These are phyloP conservation scores for Triplophysa bombifrons DNA, from an alignment of 2,797 vertebrate species.

Conservation along the genomic window DNA sequence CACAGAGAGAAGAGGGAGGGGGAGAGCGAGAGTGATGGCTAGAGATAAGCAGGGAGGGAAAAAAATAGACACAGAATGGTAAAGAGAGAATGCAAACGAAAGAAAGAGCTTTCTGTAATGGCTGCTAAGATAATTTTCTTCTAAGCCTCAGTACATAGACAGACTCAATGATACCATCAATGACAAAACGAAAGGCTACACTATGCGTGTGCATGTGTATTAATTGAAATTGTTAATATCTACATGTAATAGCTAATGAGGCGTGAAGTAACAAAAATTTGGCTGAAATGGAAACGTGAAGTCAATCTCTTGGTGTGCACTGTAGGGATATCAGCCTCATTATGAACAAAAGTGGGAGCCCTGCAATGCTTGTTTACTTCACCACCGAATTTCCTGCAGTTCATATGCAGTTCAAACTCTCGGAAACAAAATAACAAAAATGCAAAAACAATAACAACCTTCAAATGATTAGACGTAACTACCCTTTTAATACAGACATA, in stretches of 20 bases:
- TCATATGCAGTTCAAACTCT: not conserved
- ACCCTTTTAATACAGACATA: not conserved
- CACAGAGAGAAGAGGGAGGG: conserved; percentile 1
- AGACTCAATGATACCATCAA: too few species aligned
- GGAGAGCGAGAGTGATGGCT: not conserved
- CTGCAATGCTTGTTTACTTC: conserved; percentile 36
- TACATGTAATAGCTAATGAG: conserved; percentile 10
- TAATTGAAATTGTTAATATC: not conserved
- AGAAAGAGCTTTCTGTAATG: not conserved
- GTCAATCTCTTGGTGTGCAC: not conserved
- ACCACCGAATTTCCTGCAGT: conserved; percentile 6
- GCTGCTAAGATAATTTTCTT: conserved; percentile 30
- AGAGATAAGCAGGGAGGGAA: not conserved
- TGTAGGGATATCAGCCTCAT: conserved; percentile 17
- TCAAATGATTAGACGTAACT: not conserved
- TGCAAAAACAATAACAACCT: not conserved
- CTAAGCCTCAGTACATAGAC: not conserved
- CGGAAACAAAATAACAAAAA: conserved; percentile 7
- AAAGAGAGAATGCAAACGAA: not conserved
- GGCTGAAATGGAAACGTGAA: not conserved
- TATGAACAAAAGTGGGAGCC: conserved; percentile 26
- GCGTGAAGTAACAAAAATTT: not conserved
- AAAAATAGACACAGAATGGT: conserved; percentile 16
- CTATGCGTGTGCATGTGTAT: not conserved
- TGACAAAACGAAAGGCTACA: not conserved